Conservation (phyloP, 2,888 invertebrate genomes). For the Polydrusus cervinus region DNA sequence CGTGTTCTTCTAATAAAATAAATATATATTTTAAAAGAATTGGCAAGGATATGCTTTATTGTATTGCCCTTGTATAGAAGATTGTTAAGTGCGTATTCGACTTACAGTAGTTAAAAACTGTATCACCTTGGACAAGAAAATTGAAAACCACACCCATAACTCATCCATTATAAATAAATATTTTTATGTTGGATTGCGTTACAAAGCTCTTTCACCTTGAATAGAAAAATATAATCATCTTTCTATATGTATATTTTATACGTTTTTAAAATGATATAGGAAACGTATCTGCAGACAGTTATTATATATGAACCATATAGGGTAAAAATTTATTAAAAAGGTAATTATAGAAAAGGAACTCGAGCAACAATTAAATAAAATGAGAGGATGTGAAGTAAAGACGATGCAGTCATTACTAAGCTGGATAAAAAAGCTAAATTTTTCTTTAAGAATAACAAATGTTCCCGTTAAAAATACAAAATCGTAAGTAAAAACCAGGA, state of each 20-base stretch:
- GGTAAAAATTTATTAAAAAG: constrained; percentile 1
- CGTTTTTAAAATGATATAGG: no score
- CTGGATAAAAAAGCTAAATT: no score
- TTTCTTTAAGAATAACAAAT: no score
- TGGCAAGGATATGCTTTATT: constrained; percentile 11
- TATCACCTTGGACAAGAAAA: constrained; percentile 46
- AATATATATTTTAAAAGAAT: neutral
- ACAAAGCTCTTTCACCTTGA: constrained; percentile 23
- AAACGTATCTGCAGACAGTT: no score
- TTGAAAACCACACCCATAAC: constrained; percentile 44
- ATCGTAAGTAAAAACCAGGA: no score
- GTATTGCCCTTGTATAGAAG: constrained; percentile 13
- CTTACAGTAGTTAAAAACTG: constrained; percentile 32
- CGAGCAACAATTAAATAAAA: neutral
- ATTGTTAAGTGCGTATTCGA: constrained; percentile 14
- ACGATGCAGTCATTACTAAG: no score
- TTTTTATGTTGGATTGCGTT: constrained; percentile 45
- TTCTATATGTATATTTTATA: constrained; percentile 9
- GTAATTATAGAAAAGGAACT: neutral
- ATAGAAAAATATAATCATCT: constrained; percentile 46
- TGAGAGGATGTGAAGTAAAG: neutral
- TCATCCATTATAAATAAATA: constrained; percentile 51
- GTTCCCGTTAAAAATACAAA: no score
- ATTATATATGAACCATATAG: neutral
- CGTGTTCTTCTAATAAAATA: neutral